Base-by-base conservation (phyloP, 2,797 vertebrate species). In the Threskiornis aethiopicus region DNA sequence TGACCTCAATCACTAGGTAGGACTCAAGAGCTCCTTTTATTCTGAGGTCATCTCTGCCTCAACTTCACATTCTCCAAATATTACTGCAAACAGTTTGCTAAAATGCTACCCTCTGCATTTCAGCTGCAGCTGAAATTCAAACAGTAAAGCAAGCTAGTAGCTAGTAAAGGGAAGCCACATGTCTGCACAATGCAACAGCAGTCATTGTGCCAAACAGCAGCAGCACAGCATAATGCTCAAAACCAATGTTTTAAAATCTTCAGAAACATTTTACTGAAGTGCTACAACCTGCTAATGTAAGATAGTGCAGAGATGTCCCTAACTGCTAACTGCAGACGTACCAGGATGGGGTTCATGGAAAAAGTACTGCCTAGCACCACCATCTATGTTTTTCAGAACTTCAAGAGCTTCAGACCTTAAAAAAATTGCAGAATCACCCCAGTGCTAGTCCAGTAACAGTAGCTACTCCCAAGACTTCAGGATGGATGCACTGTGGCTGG, bases 11-110 rank as follows among this genome's bases (percentile, higher is more conserved):
- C 89, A 94, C 58, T 25, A 93, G 92, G 86, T 65, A 96, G 88
- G 61, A 75, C 91, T 94, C 82, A 44, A 81, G 92, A 94, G 84
- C 55, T 75, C 59, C 64, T 65, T 88, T 70, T 73, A 89, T 65
- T 91, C 95, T 44, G 6, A 95, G 89, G 84, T 93, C 89, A 94
- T 94, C 94, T 94, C 67, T 97, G 79, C 77, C 97, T 97, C 90
- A 93, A 90, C 80, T 95, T 96, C 90, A 95, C 61, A 81, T 98
- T 97, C 92, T 92, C 84, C 78, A 90, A 96, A 96, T 84, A 91
- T 62, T 69, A 58, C 57, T 92, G 71, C 69, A 84, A 95, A 87
- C 62, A 69, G 80, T 61, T 89, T 87, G 42, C 87, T 89, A 89
- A 97, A 97, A 95, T 24, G 16, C 25, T 66, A 46, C 51, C 58